phyloP scores from a whole-genome alignment of 2,113 vertebrate species.

The Recurvirostra avosetta region DNA sequence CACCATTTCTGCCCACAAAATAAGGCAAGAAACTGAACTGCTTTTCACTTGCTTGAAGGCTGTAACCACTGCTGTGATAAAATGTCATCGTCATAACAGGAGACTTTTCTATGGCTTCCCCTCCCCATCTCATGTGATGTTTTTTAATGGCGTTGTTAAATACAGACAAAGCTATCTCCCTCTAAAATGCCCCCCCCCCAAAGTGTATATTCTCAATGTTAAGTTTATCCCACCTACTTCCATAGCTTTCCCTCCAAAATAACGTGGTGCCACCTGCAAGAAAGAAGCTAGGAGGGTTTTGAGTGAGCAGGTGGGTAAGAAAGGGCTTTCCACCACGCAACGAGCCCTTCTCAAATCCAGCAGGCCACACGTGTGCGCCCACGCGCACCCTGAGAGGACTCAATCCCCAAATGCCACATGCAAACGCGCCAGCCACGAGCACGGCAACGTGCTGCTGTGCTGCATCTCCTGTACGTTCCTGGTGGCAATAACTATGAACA shows the following conservation, averaged over 20 bases:
- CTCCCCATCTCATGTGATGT: neutral
- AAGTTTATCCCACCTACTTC: neutral
- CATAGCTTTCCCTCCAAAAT: neutral
- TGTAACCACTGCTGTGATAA: neutral
- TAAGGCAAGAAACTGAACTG: neutral
- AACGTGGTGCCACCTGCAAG: neutral
- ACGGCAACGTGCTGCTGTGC: fast-evolving
- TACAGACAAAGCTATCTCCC: neutral
- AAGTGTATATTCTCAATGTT: fast-evolving
- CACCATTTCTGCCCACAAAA: neutral
- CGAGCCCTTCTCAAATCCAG: neutral
- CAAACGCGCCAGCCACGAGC: fast-evolving
- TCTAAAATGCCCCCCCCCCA: neutral
- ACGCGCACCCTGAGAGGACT: neutral
- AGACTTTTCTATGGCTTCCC: neutral
- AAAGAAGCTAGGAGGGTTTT: neutral
- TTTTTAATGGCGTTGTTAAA: neutral
- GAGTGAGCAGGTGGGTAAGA: neutral
- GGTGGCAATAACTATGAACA: neutral
- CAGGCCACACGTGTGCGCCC: fast-evolving
- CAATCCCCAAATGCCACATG: fast-evolving
- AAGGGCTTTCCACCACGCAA: fast-evolving
- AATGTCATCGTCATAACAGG: fast-evolving
- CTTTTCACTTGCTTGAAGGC: neutral
- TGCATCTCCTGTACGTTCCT: neutral